A percentile compares a stretch with the other conserved stretches of the same genome.
These are phyloP conservation scores for Lithophane semibrunnea DNA, from an alignment of 2,888 invertebrate genomes.

Conservation along the genomic window DNA sequence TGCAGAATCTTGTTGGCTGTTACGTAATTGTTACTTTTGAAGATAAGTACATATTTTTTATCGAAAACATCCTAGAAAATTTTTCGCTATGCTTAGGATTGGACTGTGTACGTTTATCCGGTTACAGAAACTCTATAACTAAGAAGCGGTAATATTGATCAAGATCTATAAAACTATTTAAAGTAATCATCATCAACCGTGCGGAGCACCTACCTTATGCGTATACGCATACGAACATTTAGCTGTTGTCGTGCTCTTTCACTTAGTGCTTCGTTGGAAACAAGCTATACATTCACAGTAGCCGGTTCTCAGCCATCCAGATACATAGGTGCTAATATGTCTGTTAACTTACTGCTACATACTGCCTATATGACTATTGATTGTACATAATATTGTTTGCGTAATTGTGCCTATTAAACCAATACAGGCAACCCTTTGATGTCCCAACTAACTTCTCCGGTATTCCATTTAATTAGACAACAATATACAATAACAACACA, in stretches of 20 bases:
- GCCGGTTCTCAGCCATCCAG: not conserved
- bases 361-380: not conserved
- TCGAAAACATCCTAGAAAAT: not conserved
- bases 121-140: not conserved
- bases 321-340: not conserved
- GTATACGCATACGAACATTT: too few species aligned
- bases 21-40: conserved; percentile 1
- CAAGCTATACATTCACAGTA: not conserved
- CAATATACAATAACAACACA: not conserved
- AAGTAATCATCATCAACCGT: not conserved
- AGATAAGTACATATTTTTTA: not conserved
- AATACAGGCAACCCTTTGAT: not conserved
- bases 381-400: not conserved
- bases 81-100: too few species aligned
- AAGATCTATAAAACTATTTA: not conserved
- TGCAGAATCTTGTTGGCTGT: not conserved
- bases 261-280: not conserved
- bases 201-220: too few species aligned
- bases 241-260: not conserved
- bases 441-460: not conserved
- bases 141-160: not conserved
- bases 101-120: not conserved
- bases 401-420: not conserved
- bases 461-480: not conserved
- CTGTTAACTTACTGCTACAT: not conserved